These are phyloP conservation scores for Creontiades dilutus DNA, from an alignment of 2,888 invertebrate species.

Conservation along the genomic window DNA sequence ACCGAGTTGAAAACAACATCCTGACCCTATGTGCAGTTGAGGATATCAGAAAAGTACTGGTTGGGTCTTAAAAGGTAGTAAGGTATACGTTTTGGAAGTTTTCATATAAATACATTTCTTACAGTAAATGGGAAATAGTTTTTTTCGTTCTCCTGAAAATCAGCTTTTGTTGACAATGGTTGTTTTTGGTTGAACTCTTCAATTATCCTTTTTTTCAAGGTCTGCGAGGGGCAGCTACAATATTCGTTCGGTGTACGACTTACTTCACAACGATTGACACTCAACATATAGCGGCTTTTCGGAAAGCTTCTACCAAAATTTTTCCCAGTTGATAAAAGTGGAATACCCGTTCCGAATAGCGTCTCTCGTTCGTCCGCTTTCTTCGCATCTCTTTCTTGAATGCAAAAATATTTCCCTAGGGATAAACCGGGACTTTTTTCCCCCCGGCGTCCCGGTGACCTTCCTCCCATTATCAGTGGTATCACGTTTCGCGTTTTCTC, in stretches of 20 bases:
- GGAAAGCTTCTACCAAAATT: too few relatives aligned
- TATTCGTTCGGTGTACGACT: too few relatives aligned
- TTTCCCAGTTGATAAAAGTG: too few relatives aligned
- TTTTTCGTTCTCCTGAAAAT: not conserved
- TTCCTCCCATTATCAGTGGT: not conserved
- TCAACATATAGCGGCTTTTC: too few relatives aligned
- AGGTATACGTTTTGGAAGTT: not conserved
- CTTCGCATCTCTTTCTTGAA: too few relatives aligned
- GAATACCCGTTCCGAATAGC: too few relatives aligned
- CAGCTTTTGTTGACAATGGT: slow-evolving; percentile 24
- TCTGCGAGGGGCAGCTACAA: too few relatives aligned
- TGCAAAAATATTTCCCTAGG: not conserved
- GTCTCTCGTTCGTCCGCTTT: too few relatives aligned
- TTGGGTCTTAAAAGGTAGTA: slow-evolving; percentile 5
- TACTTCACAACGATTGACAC: too few relatives aligned
- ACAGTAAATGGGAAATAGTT: not conserved
- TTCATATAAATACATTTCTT: slow-evolving; percentile 26
- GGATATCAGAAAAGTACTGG: not conserved
- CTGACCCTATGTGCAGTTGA: not conserved
- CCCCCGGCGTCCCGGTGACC: not conserved
- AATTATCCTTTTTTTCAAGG: too few relatives aligned
- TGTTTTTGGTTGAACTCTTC: not conserved
- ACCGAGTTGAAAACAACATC: not conserved
- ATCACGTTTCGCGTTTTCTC: slow-evolving; percentile 39
- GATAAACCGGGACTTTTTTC: not conserved